A percentile compares a stretch with the other conserved stretches of the same genome.
phyloP scores from a whole-genome alignment of 2,797 vertebrate species.

The Poecilia picta region DNA sequence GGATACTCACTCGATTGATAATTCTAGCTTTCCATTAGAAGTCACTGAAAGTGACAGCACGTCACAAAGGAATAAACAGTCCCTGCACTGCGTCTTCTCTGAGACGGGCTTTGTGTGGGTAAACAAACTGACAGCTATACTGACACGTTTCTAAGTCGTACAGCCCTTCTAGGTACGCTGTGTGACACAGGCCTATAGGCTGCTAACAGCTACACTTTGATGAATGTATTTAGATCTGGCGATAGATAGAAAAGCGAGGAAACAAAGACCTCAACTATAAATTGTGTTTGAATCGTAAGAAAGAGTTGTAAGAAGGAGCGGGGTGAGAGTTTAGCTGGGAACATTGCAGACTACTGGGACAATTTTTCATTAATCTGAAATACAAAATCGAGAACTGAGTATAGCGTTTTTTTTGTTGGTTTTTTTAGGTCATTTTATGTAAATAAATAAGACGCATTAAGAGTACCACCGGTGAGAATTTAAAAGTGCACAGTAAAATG shows the following conservation, averaged over 20 bases:
- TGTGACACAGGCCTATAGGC: constrained; percentile 62
- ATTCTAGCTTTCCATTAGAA: neutral
- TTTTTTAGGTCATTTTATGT: neutral
- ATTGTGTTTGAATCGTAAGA: neutral
- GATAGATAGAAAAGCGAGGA: constrained; percentile 24
- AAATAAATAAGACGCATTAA: neutral
- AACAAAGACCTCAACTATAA: constrained; percentile 11
- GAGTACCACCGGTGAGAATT: neutral
- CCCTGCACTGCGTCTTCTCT: constrained; percentile 23
- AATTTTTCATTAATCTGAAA: neutral
- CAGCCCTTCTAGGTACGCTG: constrained; percentile 55
- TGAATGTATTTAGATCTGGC: constrained; percentile 52
- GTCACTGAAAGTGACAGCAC: constrained; percentile 15
- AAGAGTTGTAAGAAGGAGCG: too few relatives aligned
- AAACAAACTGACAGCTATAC: constrained; percentile 63
- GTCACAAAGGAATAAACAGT: constrained; percentile 37
- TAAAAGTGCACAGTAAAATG: neutral
- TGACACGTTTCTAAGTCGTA: constrained; percentile 52
- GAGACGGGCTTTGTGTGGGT: constrained; percentile 37
- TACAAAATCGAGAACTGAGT: neutral
- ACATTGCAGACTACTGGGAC: neutral
- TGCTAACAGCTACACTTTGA: constrained; percentile 68
- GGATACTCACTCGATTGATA: constrained; percentile 6
- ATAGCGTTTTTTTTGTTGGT: neutral
- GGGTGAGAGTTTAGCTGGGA: neutral